A percentile compares a stretch with the other conserved stretches of the same genome.
phyloP scores from a whole-genome alignment of 2,888 invertebrate species.

The Metellina segmentata region DNA sequence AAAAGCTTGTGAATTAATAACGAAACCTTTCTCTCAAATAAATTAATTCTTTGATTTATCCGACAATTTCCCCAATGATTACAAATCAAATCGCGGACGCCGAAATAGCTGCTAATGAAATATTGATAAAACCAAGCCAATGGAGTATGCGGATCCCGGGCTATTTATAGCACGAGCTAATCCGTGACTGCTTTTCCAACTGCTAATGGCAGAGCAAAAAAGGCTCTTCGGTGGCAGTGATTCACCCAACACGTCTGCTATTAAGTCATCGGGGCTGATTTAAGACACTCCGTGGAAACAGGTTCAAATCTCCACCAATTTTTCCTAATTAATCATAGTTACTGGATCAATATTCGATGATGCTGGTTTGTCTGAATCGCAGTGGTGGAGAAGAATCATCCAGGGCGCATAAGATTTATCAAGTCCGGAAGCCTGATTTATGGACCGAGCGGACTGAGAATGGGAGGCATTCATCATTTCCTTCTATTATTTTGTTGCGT shows the following conservation, averaged over 20 bases:
- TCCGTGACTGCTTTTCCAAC: constrained; percentile 9
- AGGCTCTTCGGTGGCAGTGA: background rate
- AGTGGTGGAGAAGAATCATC: background rate
- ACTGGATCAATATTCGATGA: constrained; percentile 3
- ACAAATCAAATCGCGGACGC: background rate
- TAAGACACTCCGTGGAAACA: background rate
- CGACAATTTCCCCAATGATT: background rate
- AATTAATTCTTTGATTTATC: background rate
- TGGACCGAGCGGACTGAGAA: background rate
- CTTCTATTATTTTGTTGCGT: background rate
- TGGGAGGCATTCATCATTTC: background rate
- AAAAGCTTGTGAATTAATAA: no score
- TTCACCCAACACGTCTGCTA: background rate
- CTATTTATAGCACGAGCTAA: constrained; percentile 15
- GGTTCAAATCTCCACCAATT: background rate
- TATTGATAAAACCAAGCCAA: constrained; percentile 1
- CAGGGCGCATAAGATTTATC: background rate
- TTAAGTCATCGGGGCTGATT: constrained; percentile 4
- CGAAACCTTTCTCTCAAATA: no score
- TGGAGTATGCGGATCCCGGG: background rate
- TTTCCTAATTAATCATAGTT: constrained; percentile 16
- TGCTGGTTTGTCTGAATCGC: background rate
- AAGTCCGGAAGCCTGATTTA: background rate
- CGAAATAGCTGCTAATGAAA: background rate
- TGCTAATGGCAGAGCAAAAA: constrained; percentile 10